phyloP scores from a whole-genome alignment of 2,888 invertebrate genomes.

The Exocentrus adspersus region DNA sequence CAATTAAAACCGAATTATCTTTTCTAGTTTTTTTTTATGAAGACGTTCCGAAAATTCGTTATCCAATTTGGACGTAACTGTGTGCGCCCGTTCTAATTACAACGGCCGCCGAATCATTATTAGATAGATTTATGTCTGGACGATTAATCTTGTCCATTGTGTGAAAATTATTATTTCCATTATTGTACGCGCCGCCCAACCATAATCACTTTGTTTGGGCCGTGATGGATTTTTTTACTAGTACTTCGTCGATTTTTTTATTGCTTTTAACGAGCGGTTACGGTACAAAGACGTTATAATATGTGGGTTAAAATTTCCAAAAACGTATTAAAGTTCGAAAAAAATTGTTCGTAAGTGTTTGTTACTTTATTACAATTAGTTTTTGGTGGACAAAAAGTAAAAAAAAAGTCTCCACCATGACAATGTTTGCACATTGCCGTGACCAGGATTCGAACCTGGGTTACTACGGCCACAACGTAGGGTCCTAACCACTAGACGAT shows the following conservation, averaged over 20 bases:
- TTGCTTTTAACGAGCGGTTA: no score
- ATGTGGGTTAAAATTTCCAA: no score
- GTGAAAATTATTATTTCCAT: constrained; percentile 1
- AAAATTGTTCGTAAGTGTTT: no score
- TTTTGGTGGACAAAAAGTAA: no score
- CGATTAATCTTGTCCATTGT: constrained; percentile 5
- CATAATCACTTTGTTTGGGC: background rate
- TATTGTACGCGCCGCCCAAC: background rate
- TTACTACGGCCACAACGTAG: constrained; percentile 72
- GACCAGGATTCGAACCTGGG: constrained; percentile 73
- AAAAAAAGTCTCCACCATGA: constrained; percentile 49
- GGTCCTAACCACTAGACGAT: constrained; percentile 64
- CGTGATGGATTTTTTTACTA: no score
- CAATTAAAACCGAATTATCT: constrained; percentile 14
- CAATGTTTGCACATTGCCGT: constrained; percentile 58
- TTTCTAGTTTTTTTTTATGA: background rate
- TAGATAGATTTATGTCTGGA: constrained; percentile 11
- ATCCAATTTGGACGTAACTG: constrained; percentile 6
- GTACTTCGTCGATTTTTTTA: no score
- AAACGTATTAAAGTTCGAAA: no score
- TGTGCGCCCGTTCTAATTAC: constrained; percentile 8
- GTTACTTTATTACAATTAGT: no score
- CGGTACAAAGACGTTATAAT: no score
- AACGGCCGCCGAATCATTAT: background rate
- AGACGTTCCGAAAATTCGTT: background rate